Evolutionary conservation across 2,113 vertebrate species (phyloP).

Genomic region (Peromyscus polionotus): DNA sequence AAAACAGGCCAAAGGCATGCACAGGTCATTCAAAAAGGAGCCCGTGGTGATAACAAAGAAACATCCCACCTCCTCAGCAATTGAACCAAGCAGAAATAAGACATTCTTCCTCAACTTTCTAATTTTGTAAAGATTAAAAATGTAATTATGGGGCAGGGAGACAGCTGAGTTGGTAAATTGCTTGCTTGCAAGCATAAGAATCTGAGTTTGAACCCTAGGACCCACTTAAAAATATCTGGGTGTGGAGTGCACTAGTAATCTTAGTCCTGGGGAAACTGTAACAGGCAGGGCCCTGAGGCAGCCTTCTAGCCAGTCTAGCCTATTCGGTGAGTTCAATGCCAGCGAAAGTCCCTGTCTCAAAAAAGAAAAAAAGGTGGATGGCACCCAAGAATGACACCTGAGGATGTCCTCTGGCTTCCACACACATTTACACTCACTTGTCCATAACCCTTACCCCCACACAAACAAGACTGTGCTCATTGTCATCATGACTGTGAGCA

Average conservation of each 20-base stretch:
- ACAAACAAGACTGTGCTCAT: neutral
- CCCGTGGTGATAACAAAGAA: neutral
- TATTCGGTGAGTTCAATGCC: neutral
- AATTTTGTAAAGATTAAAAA: neutral
- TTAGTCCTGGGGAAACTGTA: neutral
- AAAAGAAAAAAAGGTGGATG: neutral
- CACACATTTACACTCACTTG: neutral
- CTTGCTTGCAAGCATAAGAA: neutral
- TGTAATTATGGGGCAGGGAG: neutral
- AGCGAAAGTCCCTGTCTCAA: neutral
- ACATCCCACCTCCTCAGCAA: neutral
- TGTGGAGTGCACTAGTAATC: neutral
- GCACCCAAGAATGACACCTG: neutral
- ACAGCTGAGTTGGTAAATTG: neutral
- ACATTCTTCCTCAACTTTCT: neutral
- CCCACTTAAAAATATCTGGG: neutral
- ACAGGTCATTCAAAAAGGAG: neutral
- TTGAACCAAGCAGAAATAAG: conserved; percentile 33
- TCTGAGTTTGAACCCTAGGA: neutral
- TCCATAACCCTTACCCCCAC: neutral
- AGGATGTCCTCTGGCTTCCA: neutral
- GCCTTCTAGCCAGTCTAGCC: neutral
- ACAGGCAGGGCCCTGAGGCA: neutral
- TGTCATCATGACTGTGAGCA: neutral
- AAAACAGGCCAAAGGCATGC: neutral